Evolutionary conservation across 23 tunicate genomes (phyloP), one percentile per base, ranked within the genome.

Genomic region (Clavelina lepadiformis): DNA sequence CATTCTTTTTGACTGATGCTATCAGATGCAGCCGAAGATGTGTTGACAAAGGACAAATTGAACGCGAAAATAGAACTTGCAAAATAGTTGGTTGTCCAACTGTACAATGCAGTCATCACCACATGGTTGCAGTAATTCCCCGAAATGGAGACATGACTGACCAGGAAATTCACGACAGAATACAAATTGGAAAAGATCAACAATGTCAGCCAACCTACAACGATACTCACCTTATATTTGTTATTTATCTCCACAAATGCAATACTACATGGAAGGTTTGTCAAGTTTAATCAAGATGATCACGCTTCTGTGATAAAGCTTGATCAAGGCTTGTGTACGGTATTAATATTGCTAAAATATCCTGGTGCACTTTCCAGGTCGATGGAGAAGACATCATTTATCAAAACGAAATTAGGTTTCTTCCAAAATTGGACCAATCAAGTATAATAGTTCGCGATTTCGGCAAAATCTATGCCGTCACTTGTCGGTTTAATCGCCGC

Each of bases 401-500:
- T 54, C 26, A 52, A 15, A 80, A 71, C 52, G 66, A 38, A 22
- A 68, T 80, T 27, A 22, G 23, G 37, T 71, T 46, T 46, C 38
- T 38, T 3, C 35, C 63, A 1, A 27, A 28, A 38, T 27, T 68
- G 28, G 55, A 38, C 54, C 33, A 63, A 23, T 26, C 70, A 2
- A 30, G 51, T 2, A 51, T 80, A 3, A 72, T 80, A 27, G 46
- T 71, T 45, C 78, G 87, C 67, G 78, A 80, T 30, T 31, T 51
- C 22, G 79, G 71, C 0, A 78, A 80, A 37, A 51, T 79, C 1
- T 80, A 80, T 35, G 28, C 66, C 45, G 87, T 67, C 26, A 80
- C 34, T 36, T 80, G 87, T 62, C 69, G 76, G 8, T 80, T 59
- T 54, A 62, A 71, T 20, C 72, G 87, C 3, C 87, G 87, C 33